Evolutionary conservation across 1,140 invertebrate species (phyloP).

Genomic region (Anoplolepis gracilipes): DNA sequence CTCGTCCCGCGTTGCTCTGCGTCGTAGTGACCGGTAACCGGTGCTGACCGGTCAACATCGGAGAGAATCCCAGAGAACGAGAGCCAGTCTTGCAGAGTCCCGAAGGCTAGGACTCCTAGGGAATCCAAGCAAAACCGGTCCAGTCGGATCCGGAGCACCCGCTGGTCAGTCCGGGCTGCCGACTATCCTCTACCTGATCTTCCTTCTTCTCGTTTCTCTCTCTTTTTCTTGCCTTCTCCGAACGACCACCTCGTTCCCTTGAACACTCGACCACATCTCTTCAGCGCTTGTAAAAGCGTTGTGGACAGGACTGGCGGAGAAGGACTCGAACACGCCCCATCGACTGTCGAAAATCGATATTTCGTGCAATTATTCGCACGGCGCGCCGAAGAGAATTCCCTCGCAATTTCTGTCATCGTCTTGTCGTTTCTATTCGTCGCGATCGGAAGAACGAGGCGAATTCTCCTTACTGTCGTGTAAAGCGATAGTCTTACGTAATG

Average conservation of each 20-base stretch:
- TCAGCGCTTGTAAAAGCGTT: not conserved
- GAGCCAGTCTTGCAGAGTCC: constrained; percentile 68
- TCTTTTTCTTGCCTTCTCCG: not conserved
- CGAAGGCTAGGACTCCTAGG: constrained; percentile 82
- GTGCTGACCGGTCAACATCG: constrained; percentile 48
- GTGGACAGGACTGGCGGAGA: constrained; percentile 27
- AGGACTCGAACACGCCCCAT: constrained; percentile 21
- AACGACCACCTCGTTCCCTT: constrained; percentile 14
- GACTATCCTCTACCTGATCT: constrained; percentile 76
- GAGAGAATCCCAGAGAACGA: constrained; percentile 68
- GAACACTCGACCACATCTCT: not conserved
- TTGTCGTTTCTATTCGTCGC: constrained; percentile 17
- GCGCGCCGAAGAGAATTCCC: not conserved
- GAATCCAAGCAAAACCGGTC: constrained; percentile 82
- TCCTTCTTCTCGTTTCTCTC: constrained; percentile 30
- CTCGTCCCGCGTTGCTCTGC: constrained; percentile 40
- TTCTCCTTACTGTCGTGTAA: constrained; percentile 36
- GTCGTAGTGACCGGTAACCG: constrained; percentile 58
- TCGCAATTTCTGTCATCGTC: not conserved
- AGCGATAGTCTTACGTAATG: constrained; percentile 34
- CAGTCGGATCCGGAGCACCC: constrained; percentile 82
- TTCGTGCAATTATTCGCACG: constrained; percentile 51
- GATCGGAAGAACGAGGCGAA: constrained; percentile 30
- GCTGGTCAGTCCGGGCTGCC: constrained; percentile 74
- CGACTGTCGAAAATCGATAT: constrained; percentile 56